phyloP scores from a whole-genome alignment of 2,113 vertebrate species.

The Nesospiza acunhae region DNA sequence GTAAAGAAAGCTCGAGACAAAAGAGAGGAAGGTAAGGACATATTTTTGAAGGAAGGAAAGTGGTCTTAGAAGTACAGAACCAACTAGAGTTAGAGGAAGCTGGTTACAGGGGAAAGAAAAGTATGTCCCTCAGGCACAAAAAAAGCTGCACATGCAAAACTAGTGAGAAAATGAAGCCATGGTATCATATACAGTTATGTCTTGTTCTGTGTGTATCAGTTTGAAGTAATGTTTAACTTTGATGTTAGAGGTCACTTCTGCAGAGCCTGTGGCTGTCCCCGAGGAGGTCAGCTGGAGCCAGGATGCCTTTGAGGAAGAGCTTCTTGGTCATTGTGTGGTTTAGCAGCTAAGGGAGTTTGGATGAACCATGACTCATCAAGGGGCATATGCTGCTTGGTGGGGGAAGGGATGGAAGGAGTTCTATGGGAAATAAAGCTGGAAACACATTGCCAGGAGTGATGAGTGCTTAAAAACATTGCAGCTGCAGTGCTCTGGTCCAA shows the following conservation, averaged over 20 bases:
- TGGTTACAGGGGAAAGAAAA: not conserved
- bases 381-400: not conserved
- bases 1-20: not conserved
- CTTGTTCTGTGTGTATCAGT: not conserved
- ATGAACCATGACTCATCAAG: not conserved
- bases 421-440: not conserved
- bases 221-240: not conserved
- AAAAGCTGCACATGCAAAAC: not conserved
- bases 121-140: not conserved
- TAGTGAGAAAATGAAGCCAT: not conserved
- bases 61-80: not conserved
- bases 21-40: not conserved
- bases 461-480: not conserved
- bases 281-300: not conserved
- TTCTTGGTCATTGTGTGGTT: not conserved
- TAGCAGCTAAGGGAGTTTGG: not conserved
- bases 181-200: not conserved
- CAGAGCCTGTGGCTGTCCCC: not conserved
- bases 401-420: not conserved
- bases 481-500: not conserved
- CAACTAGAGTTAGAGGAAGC: not conserved
- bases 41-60: not conserved
- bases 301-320: not conserved
- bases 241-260: not conserved
- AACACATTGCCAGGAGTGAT: not conserved